phyloP scores from a whole-genome alignment of 2,888 invertebrate genomes.

The Pinctada fucata region DNA sequence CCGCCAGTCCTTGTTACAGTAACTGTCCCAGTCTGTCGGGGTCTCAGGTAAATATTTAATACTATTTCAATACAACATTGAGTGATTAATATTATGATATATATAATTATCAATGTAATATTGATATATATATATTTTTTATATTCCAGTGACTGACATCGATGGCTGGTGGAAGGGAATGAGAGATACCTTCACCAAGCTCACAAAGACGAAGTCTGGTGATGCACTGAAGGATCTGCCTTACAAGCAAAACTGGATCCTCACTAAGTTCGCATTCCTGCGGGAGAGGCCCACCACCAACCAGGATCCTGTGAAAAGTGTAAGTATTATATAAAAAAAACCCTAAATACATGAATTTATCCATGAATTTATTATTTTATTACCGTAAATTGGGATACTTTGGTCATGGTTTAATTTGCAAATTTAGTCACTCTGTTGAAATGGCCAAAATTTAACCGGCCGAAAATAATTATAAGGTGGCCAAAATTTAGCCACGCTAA shows the following conservation, averaged over 20 bases:
- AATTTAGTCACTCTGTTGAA: too few relatives aligned
- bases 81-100: slow-evolving; percentile 16
- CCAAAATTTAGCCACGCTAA: neutral
- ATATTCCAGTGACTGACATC: slow-evolving; percentile 29
- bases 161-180: slow-evolving; percentile 33
- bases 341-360: too few relatives aligned
- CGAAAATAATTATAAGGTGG: neutral
- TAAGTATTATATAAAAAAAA: too few relatives aligned
- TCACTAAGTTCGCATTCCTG: slow-evolving; percentile 31
- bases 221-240: slow-evolving; percentile 31
- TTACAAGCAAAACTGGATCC: slow-evolving; percentile 35
- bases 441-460: too few relatives aligned
- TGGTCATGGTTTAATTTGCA: too few relatives aligned
- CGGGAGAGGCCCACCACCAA: slow-evolving; percentile 20
- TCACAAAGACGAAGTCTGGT: slow-evolving; percentile 34
- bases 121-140: slow-evolving; percentile 10
- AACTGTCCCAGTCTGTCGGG: slow-evolving; percentile 30
- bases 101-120: slow-evolving; percentile 20
- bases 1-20: slow-evolving; percentile 25
- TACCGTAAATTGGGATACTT: too few relatives aligned
- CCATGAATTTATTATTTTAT: too few relatives aligned
- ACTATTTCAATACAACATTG: slow-evolving; percentile 24
- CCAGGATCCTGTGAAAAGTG: slow-evolving; percentile 27
- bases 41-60: slow-evolving; percentile 24
- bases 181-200: slow-evolving; percentile 29